Evolutionary conservation across 1,140 invertebrate species (phyloP).

Genomic region (Leptinotarsa texana): DNA sequence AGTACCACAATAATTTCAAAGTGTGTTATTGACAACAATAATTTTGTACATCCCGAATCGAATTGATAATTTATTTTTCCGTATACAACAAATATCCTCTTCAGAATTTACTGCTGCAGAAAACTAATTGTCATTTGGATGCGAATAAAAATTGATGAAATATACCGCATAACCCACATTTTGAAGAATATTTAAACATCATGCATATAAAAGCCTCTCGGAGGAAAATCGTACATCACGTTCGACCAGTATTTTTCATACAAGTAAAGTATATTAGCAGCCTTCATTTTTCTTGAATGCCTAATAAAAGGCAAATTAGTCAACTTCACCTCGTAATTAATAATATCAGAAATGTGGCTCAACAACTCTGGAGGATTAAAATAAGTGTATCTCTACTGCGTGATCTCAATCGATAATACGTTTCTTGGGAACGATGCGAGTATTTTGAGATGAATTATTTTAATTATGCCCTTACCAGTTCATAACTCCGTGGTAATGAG

Average conservation of each 20-base stretch:
- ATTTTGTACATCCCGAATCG: too few relatives aligned
- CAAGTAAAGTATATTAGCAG: slow-evolving; percentile 20
- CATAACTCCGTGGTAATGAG: background rate
- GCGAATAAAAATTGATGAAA: background rate
- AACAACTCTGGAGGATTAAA: slow-evolving; percentile 9
- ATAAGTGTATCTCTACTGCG: slow-evolving; percentile 18
- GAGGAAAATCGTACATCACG: slow-evolving; percentile 6
- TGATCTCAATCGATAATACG: slow-evolving; percentile 13
- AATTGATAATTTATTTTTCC: too few relatives aligned
- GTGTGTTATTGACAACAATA: too few relatives aligned
- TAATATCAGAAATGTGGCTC: slow-evolving; percentile 13
- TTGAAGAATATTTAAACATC: slow-evolving; percentile 18
- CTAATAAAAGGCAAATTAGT: slow-evolving; percentile 24
- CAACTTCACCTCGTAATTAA: slow-evolving; percentile 18
- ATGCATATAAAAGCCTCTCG: slow-evolving; percentile 12
- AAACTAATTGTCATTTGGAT: too few relatives aligned
- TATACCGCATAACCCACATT: background rate
- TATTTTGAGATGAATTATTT: slow-evolving; percentile 11
- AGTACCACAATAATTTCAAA: too few relatives aligned
- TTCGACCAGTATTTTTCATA: slow-evolving; percentile 17
- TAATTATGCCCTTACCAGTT: background rate
- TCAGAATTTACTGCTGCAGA: too few relatives aligned
- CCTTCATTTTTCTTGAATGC: slow-evolving; percentile 4
- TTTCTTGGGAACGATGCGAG: slow-evolving; percentile 2
- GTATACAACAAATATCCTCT: too few relatives aligned